A percentile compares a stretch with the other conserved stretches of the same genome.
These are phyloP conservation scores for Malthinus flaveolus DNA, from an alignment of 2,888 invertebrate genomes.

Conservation along the genomic window DNA sequence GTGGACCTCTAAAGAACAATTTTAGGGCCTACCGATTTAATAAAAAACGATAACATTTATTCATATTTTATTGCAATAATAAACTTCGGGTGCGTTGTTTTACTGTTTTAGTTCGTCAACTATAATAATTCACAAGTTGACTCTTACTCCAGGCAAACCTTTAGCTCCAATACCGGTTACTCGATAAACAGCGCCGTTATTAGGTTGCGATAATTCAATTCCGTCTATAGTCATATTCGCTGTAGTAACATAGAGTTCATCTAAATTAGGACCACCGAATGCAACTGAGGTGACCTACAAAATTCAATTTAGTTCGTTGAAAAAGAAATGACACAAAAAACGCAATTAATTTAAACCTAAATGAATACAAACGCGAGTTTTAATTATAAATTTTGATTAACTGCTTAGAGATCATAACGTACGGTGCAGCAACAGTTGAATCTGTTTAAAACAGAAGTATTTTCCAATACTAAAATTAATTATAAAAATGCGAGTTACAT, in stretches of 20 bases:
- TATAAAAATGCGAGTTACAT: too few species aligned
- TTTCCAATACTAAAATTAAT: too few species aligned
- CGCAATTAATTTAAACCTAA: not conserved
- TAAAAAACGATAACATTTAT: too few species aligned
- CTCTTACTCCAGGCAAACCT: conserved; percentile 56
- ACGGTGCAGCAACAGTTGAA: too few species aligned
- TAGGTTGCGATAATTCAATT: conserved; percentile 52
- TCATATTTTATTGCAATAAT: too few species aligned
- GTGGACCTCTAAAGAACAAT: too few species aligned
- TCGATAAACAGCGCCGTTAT: conserved; percentile 59
- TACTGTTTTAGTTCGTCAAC: too few species aligned
- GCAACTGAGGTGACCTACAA: conserved; percentile 64
- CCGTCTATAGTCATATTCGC: conserved; percentile 59
- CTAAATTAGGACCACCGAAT: conserved; percentile 70
- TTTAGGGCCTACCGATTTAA: too few species aligned
- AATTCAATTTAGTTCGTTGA: not conserved
- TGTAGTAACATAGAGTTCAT: conserved; percentile 71
- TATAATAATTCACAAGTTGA: conserved; percentile 32
- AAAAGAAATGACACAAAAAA: not conserved
- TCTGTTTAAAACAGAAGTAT: too few species aligned
- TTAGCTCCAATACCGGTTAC: conserved; percentile 60
- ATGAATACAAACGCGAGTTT: not conserved
- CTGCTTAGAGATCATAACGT: too few species aligned
- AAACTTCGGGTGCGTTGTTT: too few species aligned
- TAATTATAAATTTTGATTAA: too few species aligned